Base-by-base conservation (phyloP, 2,113 vertebrate species). In the Thryonomys swinderianus region DNA sequence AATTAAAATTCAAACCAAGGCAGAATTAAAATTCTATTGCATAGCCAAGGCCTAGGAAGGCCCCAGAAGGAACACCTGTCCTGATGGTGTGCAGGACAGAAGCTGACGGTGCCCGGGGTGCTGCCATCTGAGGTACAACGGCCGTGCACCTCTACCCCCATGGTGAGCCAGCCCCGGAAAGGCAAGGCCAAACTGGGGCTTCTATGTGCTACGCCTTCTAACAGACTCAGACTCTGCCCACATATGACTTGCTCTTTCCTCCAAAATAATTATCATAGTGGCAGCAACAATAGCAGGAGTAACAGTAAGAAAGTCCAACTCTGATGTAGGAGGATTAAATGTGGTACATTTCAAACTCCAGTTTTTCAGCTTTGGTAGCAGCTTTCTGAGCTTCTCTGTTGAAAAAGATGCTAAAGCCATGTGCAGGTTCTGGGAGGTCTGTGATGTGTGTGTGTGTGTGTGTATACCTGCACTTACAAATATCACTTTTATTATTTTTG, bases 1-100 rank as follows among this genome's bases (percentile, higher is more conserved):
- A 97, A 98, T 97, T 97, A 97, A 97, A 96, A 97, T 97, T 97
- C 85, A 97, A 97, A 94, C 95, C 79, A 90, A 95, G 79, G 74
- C 64, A 91, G 85, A 95, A 97, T 94, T 93, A 69, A 96, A 96
- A 89, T 92, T 59, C 83, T 73, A 90, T 34, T 88, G 85, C 91
- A 80, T 87, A 84, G 80, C 45, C 93, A 85, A 95, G 48, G 73
- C 57, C 85, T 79, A 32, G 37, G 88, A 88, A 95, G 64, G 53
- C 92, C 93, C 64, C 81, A 87, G 87, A 96, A 97, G 71, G 66
- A 96, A 94, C 83, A 96, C 95, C 87, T 96, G 96, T 80, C 96
- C 32, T 34, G 7, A 17, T 55, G n/a, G 40, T 59, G 42, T 14
- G 40, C 30, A 0, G 61, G 82, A 88, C 86, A 69, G 37, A 69